A percentile compares a stretch with the other conserved stretches of the same genome.
phyloP scores from a whole-genome alignment of 2,113 vertebrate species.

The Promerops cafer region DNA sequence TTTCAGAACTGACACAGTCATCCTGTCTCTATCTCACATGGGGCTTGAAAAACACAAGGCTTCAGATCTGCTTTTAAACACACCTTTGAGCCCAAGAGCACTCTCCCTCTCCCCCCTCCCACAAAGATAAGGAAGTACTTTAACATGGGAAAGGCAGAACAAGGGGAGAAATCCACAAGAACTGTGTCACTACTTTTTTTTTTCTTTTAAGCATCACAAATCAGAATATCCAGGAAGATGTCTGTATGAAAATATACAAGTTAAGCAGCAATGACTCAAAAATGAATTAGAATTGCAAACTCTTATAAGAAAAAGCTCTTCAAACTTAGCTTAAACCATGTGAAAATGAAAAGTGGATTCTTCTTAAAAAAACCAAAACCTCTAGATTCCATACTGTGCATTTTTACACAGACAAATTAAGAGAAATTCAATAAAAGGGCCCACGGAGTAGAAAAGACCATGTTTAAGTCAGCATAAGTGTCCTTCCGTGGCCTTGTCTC shows the following conservation, averaged over 20 bases:
- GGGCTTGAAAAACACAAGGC: background rate
- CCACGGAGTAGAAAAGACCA: background rate
- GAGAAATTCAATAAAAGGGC: background rate
- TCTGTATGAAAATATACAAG: background rate
- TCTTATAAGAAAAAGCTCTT: background rate
- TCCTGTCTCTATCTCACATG: background rate
- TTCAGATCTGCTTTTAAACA: background rate
- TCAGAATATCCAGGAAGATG: background rate
- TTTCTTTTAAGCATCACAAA: background rate
- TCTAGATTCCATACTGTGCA: background rate
- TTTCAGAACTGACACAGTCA: background rate
- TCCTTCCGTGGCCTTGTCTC: slow-evolving; percentile 45
- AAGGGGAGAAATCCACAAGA: background rate
- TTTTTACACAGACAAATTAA: background rate
- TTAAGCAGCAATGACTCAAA: background rate
- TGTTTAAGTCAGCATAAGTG: slow-evolving; percentile 19
- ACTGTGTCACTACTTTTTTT: background rate
- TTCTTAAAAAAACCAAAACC: background rate
- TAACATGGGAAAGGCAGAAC: background rate
- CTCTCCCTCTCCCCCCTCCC: background rate
- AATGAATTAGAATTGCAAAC: background rate
- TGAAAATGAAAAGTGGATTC: background rate
- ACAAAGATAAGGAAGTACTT: background rate
- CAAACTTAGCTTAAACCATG: background rate
- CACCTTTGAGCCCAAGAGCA: background rate